Evolutionary conservation across 64 coral and sea anemone genomes (phyloP), one percentile per base, ranked within the genome.

Genomic region (Acropora tenuis): DNA sequence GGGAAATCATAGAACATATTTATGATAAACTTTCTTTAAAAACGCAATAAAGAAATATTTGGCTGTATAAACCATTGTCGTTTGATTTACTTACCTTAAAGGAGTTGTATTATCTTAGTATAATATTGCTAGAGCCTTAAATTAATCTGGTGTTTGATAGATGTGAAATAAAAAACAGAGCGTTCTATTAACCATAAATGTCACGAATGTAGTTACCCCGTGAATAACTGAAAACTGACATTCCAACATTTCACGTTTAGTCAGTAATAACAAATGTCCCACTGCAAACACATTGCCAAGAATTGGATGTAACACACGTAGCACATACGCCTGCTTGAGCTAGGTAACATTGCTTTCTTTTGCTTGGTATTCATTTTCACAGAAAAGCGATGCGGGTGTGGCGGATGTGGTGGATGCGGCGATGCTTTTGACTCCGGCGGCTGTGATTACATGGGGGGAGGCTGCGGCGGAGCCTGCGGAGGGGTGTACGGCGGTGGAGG

Each of bases 401-500:
- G 82, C 43, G 88, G 88, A 81, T 80, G 78, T 57, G 77, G 79
- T 30, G 89, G 89, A 74, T 88, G 71, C 77, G 90, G 94, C 45
- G 86, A 83, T 78, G 94, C 89, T 16, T 95, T 84, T 52, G 94
- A 90, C 2, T 95, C 80, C n/a, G 90, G 86, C 72, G 91, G 87
- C 63, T 85, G 82, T 71, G 83, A 92, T 86, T 88, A 96, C 88
- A 19, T 82, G 91, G 80, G 78, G 30, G 42, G 48, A 74, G 89
- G 71, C 41, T 82, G 41, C 47, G 80, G 80, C 18, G 80, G 78
- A 69, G 80, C 89, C 50, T 65, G 8, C n/a, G 47, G 80, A 90
- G 78, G 67, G n/a, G 49, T 69, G 3, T 81, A 61, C 57, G 60
- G 77, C 16, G 4, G 42, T 0, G 43, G 88, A 18, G 76, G 88